A percentile compares a stretch with the other conserved stretches of the same genome.
Evolutionary conservation across 2,888 invertebrate genomes (phyloP).

Genomic region (Glyphotaelius pellucidus): DNA sequence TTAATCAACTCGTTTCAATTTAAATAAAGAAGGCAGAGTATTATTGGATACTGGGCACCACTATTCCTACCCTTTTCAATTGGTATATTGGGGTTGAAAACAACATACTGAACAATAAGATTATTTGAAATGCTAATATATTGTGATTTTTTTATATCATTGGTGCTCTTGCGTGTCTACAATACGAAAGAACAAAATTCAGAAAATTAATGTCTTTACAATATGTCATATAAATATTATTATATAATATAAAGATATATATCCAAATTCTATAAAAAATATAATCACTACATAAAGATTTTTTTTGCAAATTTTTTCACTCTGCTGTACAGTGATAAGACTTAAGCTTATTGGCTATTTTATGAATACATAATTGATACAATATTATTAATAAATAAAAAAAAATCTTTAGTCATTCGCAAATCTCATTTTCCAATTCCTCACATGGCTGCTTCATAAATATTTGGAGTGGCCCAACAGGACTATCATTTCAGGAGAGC

Average conservation of each 20-base stretch:
- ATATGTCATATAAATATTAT: neutral
- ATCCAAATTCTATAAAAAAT: slow-evolving; percentile 19
- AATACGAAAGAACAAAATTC: neutral
- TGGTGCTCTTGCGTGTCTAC: neutral
- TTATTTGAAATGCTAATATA: neutral
- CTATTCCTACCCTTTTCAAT: neutral
- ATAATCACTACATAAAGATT: slow-evolving; percentile 20
- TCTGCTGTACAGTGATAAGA: slow-evolving; percentile 20
- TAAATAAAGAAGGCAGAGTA: neutral
- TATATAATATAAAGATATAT: slow-evolving; percentile 2
- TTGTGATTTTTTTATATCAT: neutral
- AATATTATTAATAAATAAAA: neutral
- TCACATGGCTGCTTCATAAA: neutral
- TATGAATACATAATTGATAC: slow-evolving; percentile 11
- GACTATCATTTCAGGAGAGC: no score
- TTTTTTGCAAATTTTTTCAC: slow-evolving; percentile 14
- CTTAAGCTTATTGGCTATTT: neutral
- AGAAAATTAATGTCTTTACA: neutral
- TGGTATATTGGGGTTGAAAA: neutral
- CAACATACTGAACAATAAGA: neutral
- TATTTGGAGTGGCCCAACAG: neutral
- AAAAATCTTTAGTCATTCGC: neutral
- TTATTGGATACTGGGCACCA: neutral
- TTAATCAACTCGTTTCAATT: neutral
- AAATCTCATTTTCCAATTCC: neutral